These are phyloP conservation scores for Drosophila antonietae DNA, from an alignment of 2,888 invertebrate species.

Conservation along the genomic window DNA sequence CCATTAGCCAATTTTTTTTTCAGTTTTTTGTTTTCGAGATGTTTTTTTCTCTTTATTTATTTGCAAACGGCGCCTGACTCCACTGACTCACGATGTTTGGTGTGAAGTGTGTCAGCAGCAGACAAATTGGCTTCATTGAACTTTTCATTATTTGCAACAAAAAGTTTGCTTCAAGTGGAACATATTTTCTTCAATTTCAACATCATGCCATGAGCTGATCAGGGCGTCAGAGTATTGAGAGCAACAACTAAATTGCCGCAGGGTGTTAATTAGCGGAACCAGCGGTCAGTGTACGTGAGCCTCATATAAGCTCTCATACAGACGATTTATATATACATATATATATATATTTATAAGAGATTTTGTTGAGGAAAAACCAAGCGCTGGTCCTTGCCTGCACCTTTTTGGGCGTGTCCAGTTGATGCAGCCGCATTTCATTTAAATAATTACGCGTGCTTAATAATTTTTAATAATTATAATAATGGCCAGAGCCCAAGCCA, in stretches of 20 bases:
- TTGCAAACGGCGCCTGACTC: conserved; percentile 30
- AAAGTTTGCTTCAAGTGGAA: conserved; percentile 6
- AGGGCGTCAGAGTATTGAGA: background rate
- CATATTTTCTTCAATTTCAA: conserved; percentile 10
- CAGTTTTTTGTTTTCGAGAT: conserved; percentile 4
- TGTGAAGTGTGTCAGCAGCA: conserved; percentile 65
- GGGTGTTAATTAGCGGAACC: conserved; percentile 66
- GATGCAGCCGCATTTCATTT: conserved; percentile 75
- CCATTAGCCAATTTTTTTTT: conserved; percentile 58
- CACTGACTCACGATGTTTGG: conserved; percentile 52
- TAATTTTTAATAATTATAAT: conserved; percentile 79
- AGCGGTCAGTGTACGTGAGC: conserved; percentile 41
- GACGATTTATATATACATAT: background rate
- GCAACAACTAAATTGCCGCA: conserved; percentile 42
- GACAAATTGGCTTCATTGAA: conserved; percentile 33
- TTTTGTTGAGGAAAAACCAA: conserved; percentile 21
- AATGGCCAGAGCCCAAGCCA: conserved; percentile 36
- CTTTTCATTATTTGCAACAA: background rate
- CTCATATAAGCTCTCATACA: conserved; percentile 14
- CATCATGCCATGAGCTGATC: background rate
- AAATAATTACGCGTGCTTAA: conserved; percentile 81
- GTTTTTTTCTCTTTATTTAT: conserved; percentile 7
- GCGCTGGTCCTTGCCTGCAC: conserved; percentile 30
- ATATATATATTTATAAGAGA: background rate
- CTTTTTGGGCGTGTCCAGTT: conserved; percentile 50